phyloP scores from a whole-genome alignment of 1,140 invertebrate species.

The Bombus picipes region DNA sequence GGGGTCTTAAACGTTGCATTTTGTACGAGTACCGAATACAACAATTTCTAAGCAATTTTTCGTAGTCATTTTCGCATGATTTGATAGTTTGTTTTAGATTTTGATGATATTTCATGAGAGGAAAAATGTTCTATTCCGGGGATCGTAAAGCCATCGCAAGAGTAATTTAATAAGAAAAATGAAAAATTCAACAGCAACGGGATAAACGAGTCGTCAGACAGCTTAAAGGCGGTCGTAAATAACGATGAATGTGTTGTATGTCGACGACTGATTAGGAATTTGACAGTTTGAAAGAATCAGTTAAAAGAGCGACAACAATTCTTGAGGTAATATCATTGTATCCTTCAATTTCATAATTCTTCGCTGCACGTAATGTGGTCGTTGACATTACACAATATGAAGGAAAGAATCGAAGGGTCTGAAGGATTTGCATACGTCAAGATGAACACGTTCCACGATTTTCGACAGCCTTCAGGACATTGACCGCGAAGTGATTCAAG shows the following conservation, averaged over 20 bases:
- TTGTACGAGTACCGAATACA: no score
- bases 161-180: neutral
- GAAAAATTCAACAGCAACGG: neutral
- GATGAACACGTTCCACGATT: constrained; percentile 3
- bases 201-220: neutral
- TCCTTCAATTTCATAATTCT: neutral
- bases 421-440: neutral
- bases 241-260: no score
- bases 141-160: no score
- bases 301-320: neutral
- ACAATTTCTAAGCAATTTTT: no score
- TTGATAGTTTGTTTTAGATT: no score
- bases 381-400: neutral
- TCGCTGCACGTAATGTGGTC: neutral
- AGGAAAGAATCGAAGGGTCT: neutral
- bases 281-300: neutral
- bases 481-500: constrained; percentile 48
- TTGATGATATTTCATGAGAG: neutral
- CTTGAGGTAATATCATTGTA: neutral
- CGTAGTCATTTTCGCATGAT: no score
- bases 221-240: no score
- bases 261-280: no score
- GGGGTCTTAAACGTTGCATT: no score
- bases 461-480: constrained; percentile 36
- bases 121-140: no score